These are phyloP conservation scores for Balaenoptera acutorostrata DNA, from an alignment of 2,113 vertebrate genomes.

Conservation along the genomic window DNA sequence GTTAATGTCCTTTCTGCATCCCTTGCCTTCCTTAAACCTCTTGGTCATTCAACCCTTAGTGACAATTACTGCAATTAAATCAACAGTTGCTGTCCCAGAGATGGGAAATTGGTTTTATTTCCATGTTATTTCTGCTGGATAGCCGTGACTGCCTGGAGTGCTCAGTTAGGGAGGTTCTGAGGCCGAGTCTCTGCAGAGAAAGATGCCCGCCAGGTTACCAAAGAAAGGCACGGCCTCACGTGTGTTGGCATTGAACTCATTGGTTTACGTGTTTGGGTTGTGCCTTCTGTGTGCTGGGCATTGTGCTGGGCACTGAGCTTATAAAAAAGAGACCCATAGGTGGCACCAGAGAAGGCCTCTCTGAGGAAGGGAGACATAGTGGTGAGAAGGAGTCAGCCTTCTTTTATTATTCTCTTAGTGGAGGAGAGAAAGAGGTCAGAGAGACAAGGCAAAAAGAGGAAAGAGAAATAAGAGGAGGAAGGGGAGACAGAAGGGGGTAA, in stretches of 20 bases:
- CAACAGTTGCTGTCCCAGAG: not conserved
- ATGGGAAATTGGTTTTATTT: not conserved
- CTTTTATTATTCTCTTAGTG: not conserved
- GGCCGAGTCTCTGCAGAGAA: not conserved
- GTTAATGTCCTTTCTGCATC: not conserved
- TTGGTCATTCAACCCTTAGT: not conserved
- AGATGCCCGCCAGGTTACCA: not conserved
- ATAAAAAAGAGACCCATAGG: not conserved
- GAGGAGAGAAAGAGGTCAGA: not conserved
- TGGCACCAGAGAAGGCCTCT: not conserved
- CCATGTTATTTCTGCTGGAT: not conserved
- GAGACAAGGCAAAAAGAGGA: not conserved
- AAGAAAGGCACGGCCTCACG: fast-evolving
- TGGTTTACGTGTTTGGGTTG: not conserved
- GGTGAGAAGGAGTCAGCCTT: not conserved
- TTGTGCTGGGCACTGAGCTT: no score
- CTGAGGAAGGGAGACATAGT: not conserved
- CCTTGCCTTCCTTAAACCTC: not conserved
- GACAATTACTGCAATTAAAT: not conserved
- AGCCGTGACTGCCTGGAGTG: not conserved
- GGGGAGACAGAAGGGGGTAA: not conserved
- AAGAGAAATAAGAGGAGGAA: not conserved
- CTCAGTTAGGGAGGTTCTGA: not conserved
- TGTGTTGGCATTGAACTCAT: fast-evolving
- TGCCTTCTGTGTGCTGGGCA: not conserved